Evolutionary conservation across 1,140 invertebrate species (phyloP).

Genomic region (Penaeus chinensis): DNA sequence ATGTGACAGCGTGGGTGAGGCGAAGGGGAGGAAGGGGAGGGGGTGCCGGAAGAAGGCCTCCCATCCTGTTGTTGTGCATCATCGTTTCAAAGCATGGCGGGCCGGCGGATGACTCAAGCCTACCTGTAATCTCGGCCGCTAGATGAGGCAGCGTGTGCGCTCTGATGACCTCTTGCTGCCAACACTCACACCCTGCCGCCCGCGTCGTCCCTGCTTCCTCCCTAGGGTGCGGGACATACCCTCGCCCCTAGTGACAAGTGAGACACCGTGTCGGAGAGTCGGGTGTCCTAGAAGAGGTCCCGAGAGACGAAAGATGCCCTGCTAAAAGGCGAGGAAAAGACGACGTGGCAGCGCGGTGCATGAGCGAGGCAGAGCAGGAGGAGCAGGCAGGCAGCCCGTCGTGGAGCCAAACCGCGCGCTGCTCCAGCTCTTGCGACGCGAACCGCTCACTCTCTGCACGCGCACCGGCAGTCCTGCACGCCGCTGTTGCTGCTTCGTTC

Average conservation of each 20-base stretch:
- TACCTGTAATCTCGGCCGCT: conserved; percentile 30
- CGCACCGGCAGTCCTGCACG: conserved; percentile 6
- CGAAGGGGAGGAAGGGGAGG: background rate
- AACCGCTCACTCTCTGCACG: background rate
- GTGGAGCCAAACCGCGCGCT: conserved; percentile 27
- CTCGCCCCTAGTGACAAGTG: too few species aligned
- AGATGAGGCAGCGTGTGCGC: conserved; percentile 34
- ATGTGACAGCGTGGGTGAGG: background rate
- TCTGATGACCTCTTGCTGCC: conserved; percentile 28
- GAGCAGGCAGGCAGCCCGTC: conserved; percentile 30
- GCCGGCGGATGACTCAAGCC: conserved; percentile 30
- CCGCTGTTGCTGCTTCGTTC: background rate
- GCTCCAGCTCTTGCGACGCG: conserved; percentile 33
- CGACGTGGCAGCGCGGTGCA: conserved; percentile 1
- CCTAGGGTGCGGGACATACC: background rate
- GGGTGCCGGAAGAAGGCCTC: background rate
- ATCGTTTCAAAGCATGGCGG: conserved; percentile 43
- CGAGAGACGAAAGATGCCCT: background rate
- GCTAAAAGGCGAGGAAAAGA: background rate
- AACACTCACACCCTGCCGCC: background rate
- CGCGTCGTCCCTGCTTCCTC: background rate
- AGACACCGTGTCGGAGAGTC: too few species aligned
- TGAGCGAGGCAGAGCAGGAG: conserved; percentile 6
- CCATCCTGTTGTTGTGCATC: conserved; percentile 12
- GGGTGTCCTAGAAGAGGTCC: too few species aligned